phyloP scores from a whole-genome alignment of 2,888 invertebrate species.

The Micoletzkya japonica region DNA sequence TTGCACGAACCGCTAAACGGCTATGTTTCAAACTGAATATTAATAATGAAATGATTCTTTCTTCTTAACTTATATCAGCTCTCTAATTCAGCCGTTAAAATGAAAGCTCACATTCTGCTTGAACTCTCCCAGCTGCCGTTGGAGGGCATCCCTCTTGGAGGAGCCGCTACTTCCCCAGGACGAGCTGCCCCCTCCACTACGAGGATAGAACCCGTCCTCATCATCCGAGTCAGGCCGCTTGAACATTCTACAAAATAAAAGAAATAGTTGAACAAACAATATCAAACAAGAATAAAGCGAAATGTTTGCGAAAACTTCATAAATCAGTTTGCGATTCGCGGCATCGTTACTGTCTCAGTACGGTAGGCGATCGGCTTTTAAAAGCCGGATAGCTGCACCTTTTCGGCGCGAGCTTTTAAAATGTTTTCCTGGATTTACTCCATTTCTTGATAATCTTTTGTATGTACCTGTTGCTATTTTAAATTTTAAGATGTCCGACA shows the following conservation, averaged over 20 bases:
- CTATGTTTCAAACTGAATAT: not conserved
- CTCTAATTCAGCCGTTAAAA: no score
- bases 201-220: constrained; percentile 27
- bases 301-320: no score
- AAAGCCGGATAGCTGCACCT: no score
- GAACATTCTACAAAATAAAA: no score
- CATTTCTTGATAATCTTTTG: not conserved
- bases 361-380: no score
- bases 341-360: no score
- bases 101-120: constrained; percentile 13
- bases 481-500: constrained; percentile 8
- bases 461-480: not conserved
- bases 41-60: not conserved
- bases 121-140: constrained; percentile 22
- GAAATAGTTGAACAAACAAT: no score
- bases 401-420: constrained; percentile 4
- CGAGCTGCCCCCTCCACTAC: constrained; percentile 10
- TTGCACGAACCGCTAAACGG: constrained; percentile 38
- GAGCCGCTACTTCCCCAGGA: constrained; percentile 17
- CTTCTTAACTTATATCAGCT: not conserved
- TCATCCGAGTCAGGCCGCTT: constrained; percentile 28
- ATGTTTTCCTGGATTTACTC: not conserved
- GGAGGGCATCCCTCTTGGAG: constrained; percentile 22
- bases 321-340: no score
- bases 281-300: no score